phyloP scores from a whole-genome alignment of 2,113 vertebrate genomes.

The Pongo pygmaeus region DNA sequence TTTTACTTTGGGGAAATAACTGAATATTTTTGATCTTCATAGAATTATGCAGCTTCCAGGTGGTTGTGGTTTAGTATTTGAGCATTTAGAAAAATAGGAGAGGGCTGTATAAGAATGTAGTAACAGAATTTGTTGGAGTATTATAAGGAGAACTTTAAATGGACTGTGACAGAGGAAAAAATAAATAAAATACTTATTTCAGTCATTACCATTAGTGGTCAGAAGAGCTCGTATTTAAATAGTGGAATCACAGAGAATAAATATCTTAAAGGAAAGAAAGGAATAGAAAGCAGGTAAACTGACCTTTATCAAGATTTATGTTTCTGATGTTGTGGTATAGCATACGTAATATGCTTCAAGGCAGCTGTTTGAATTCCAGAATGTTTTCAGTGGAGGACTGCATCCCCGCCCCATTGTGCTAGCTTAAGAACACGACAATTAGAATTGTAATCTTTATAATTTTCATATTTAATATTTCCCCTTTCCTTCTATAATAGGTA shows the following conservation, averaged over 20 bases:
- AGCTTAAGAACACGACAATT: not conserved
- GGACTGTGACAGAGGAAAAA: not conserved
- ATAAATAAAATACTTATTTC: not conserved
- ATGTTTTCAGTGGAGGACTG: not conserved
- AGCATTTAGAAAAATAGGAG: not conserved
- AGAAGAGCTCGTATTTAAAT: not conserved
- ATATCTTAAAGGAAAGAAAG: not conserved
- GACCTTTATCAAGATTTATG: not conserved
- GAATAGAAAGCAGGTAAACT: not conserved
- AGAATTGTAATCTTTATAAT: not conserved
- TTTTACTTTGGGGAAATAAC: not conserved
- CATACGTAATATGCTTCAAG: not conserved
- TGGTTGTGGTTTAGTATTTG: not conserved
- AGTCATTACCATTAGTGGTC: not conserved
- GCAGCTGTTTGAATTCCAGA: not conserved
- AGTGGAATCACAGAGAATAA: not conserved
- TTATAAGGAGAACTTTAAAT: not conserved
- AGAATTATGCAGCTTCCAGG: constrained; percentile 18
- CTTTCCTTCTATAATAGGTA: not conserved
- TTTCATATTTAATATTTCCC: not conserved
- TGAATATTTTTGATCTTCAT: not conserved
- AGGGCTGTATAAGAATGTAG: not conserved
- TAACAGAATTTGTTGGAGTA: not conserved
- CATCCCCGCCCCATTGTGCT: not conserved
- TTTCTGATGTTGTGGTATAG: not conserved